Conservation (phyloP, 2,113 vertebrate species). For the Corvus hawaiiensis region DNA sequence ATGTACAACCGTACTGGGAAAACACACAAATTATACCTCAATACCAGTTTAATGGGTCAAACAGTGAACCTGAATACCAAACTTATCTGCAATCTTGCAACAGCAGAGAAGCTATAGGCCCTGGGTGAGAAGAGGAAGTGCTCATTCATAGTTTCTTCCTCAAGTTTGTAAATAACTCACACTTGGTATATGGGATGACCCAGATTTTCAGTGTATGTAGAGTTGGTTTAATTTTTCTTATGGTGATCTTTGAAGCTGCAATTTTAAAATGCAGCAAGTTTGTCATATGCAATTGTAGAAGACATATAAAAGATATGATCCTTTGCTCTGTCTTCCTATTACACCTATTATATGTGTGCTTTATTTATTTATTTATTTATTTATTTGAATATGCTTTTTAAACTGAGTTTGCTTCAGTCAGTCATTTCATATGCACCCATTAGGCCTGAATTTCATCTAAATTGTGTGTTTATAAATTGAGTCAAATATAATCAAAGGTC, state of each 20-base stretch:
- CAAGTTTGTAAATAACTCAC: constrained; percentile 69
- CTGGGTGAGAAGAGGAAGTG: constrained; percentile 67
- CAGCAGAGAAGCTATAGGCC: constrained; percentile 64
- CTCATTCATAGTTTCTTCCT: constrained; percentile 64
- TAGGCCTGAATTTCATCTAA: not conserved
- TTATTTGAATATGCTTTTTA: not conserved
- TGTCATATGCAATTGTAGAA: not conserved
- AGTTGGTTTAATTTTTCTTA: constrained; percentile 20
- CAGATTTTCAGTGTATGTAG: not conserved
- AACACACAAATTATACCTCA: constrained; percentile 89
- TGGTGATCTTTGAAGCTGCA: not conserved
- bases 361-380: not conserved
- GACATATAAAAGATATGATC: not conserved
- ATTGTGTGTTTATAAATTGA: not conserved
- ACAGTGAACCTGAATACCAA: constrained; percentile 82
- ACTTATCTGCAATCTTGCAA: constrained; percentile 76
- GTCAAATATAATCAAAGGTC: not conserved
- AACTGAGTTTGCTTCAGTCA: not conserved
- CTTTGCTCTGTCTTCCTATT: not conserved
- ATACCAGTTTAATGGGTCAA: constrained; percentile 87
- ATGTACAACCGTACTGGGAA: constrained; percentile 80
- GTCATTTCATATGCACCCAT: not conserved
- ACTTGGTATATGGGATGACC: not conserved
- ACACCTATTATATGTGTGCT: not conserved
- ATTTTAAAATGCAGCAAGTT: not conserved